A percentile compares a stretch with the other conserved stretches of the same genome.
Evolutionary conservation across 64 coral and sea anemone species (phyloP).

Genomic region (Actinia tenebrosa): DNA sequence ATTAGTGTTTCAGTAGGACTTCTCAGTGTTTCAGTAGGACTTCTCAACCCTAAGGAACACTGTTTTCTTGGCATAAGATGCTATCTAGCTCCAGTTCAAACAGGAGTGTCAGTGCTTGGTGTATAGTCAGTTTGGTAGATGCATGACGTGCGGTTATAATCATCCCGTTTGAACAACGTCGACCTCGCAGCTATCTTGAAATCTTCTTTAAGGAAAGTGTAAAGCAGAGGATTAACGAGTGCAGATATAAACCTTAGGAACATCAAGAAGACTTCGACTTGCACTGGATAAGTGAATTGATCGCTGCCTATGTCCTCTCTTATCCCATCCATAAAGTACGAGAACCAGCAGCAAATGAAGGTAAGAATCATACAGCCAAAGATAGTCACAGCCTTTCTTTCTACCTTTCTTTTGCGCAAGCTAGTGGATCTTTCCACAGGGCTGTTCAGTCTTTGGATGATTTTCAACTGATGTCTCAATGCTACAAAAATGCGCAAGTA

Average conservation of each 20-base stretch:
- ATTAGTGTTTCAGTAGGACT: too few species aligned
- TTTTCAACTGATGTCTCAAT: conserved; percentile 46
- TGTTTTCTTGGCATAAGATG: neutral
- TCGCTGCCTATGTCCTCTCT: conserved; percentile 48
- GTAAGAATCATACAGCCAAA: conserved; percentile 69
- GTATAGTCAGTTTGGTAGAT: neutral
- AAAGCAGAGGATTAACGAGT: conserved; percentile 64
- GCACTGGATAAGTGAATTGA: conserved; percentile 14
- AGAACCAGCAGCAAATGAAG: conserved; percentile 73
- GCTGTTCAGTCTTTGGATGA: conserved; percentile 40
- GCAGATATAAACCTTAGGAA: conserved; percentile 66
- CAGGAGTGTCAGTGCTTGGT: neutral
- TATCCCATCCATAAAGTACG: conserved; percentile 67
- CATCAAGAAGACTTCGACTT: conserved; percentile 35
- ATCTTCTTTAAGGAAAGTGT: conserved; percentile 86
- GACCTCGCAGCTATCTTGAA: conserved; percentile 46
- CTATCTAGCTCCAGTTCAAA: neutral
- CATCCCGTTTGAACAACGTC: neutral
- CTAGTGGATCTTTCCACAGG: conserved; percentile 37
- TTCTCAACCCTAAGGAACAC: too few species aligned
- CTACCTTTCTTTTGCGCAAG: conserved; percentile 21
- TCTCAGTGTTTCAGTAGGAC: too few species aligned
- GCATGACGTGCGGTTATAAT: neutral
- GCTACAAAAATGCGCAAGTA: conserved; percentile 58
- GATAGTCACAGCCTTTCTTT: conserved; percentile 64